Evolutionary conservation across 1,140 invertebrate genomes (phyloP), one percentile per base, ranked within the genome.

Genomic region (Saccostrea glomerata): DNA sequence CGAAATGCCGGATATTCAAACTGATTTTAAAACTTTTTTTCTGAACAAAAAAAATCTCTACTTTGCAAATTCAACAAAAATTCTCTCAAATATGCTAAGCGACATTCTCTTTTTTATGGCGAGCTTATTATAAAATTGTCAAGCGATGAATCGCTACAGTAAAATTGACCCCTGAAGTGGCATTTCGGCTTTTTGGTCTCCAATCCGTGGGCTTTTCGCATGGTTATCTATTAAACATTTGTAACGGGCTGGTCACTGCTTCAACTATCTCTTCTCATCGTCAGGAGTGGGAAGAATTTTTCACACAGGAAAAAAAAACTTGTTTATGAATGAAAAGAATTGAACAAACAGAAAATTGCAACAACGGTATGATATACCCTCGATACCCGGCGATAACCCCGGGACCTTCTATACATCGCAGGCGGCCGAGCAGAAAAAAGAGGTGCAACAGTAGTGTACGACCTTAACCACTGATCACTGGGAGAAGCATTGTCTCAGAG

Each of bases 251-350:
- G 70, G 7, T 25, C 70, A 77, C 70, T 77, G 70, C 70, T 36
- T 77, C 30, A 30, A 77, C 36, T 36, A 30, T 77, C 70, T 77
- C 25, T 36, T 17, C 70, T 25, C 70, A 77, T 77, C 11, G 25
- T 13, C 70, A 77, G 25, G 13, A 77, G 70, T 77, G 70, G 25
- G 23, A 77, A 77, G 70, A 77, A 77, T 77, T 77, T 77, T 77
- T 77, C 70, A 77, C 70, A 77, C 70, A 77, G 70, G 70, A 77
- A 77, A 77, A 77, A 73, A 77, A 77, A 77, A 77, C 70, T 77
- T 30, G 23, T 77, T 77, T 25, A 77, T 77, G 70, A 77, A 77
- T 77, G 70, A 77, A 77, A 77, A 77, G 70, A 77, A 77, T 77
- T 36, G 70, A 77, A 77, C 70, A 77, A 77, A 77, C 25, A 40